Evolutionary conservation across 1,140 invertebrate species (phyloP).

Genomic region (Pseudachorutes palmiensis): DNA sequence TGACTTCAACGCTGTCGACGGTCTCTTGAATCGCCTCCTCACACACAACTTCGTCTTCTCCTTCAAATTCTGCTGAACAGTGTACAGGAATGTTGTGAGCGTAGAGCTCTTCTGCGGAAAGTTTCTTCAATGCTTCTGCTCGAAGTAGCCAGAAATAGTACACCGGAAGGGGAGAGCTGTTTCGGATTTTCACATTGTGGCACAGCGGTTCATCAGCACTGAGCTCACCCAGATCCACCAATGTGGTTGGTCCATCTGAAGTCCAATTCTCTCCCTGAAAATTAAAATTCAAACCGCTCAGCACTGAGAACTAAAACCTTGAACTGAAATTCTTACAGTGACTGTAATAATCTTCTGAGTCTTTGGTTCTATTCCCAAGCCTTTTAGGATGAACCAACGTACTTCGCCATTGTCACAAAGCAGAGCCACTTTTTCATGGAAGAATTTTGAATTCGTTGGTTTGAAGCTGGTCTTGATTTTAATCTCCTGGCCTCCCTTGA

Average conservation of each 20-base stretch:
- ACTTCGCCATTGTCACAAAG: slow-evolving; percentile 35
- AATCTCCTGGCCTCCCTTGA: slow-evolving; percentile 24
- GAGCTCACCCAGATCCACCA: not conserved
- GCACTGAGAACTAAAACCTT: too few relatives aligned
- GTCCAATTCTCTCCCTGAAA: slow-evolving; percentile 2
- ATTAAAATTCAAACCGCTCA: not conserved
- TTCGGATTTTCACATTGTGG: not conserved
- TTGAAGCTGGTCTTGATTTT: slow-evolving; percentile 18
- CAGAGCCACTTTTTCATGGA: slow-evolving; percentile 26
- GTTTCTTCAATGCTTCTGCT: not conserved
- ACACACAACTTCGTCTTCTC: not conserved
- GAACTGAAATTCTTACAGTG: not conserved
- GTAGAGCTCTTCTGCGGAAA: not conserved
- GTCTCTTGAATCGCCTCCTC: not conserved
- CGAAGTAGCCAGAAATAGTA: not conserved
- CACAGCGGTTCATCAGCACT: not conserved
- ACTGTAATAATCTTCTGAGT: not conserved
- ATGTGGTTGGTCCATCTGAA: not conserved
- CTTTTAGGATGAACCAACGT: slow-evolving; percentile 10
- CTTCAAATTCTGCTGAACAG: not conserved
- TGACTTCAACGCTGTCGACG: not conserved
- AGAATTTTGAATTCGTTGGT: slow-evolving; percentile 20
- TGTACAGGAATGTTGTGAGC: not conserved
- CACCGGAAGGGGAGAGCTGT: not conserved
- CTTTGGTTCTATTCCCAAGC: not conserved